Evolutionary conservation across 2,888 invertebrate genomes (phyloP).

Genomic region (Calephelis perditalis): DNA sequence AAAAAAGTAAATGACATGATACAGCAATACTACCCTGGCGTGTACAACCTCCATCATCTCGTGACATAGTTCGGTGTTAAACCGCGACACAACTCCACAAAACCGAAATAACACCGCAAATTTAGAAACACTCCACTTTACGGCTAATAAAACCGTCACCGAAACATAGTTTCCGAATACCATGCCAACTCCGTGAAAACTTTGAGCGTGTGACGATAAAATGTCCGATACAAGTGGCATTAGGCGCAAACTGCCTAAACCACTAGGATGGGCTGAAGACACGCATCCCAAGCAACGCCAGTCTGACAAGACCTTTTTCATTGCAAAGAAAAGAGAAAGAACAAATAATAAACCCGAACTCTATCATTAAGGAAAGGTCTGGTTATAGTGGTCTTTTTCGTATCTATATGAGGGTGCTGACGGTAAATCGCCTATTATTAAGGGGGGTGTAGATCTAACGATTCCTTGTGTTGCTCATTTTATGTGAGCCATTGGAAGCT

Average conservation of each 20-base stretch:
- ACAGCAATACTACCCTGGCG: conserved; percentile 2
- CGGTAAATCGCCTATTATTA: conserved; percentile 70
- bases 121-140: conserved; percentile 64
- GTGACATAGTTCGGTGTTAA: conserved; percentile 10
- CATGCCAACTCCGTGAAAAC: conserved; percentile 34
- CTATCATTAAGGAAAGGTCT: conserved; percentile 38
- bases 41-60: conserved; percentile 2
- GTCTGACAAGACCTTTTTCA: conserved; percentile 23
- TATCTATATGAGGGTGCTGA: conserved; percentile 44
- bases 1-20: conserved; percentile 18
- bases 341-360: conserved; percentile 17
- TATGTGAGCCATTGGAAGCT: conserved; percentile 64
- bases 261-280: conserved; percentile 57
- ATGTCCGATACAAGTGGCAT: conserved; percentile 72
- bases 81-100: conserved; percentile 30
- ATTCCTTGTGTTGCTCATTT: conserved; percentile 68
- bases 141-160: conserved; percentile 66
- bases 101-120: conserved; percentile 52
- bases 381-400: conserved; percentile 40
- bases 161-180: conserved; percentile 49
- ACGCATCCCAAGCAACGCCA: conserved; percentile 49
- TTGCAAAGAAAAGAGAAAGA: conserved; percentile 17
- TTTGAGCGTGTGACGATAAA: conserved; percentile 66
- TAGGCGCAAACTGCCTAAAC: conserved; percentile 47
- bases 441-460: conserved; percentile 72